Percentiles rank a stretch among this genome's conserved stretches.
These are phyloP conservation scores for Neopipo cinnamomea DNA, from an alignment of 2,113 vertebrate species.

Conservation along the genomic window DNA sequence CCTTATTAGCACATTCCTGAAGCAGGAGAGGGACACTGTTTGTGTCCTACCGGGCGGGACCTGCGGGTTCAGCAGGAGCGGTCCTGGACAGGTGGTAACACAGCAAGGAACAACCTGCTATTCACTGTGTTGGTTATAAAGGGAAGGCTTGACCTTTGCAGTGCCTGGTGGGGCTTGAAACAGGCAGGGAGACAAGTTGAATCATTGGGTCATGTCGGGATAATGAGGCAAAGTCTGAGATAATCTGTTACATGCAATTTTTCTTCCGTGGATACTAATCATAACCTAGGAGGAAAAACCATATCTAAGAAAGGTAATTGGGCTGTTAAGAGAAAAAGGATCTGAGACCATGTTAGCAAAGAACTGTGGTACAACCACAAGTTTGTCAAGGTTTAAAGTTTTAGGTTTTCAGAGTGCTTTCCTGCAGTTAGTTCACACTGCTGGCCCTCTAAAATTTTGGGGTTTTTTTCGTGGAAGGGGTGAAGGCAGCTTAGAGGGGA, in stretches of 20 bases:
- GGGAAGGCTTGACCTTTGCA: conserved; percentile 12
- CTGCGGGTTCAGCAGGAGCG: neutral
- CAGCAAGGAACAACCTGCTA: neutral
- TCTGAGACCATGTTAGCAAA: neutral
- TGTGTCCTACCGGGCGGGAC: neutral
- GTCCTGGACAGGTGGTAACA: neutral
- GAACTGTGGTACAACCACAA: neutral
- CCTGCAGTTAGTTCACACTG: neutral
- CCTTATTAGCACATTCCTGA: neutral
- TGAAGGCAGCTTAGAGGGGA: neutral
- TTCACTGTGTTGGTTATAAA: neutral
- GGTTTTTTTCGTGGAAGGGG: neutral
- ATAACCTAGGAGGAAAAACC: neutral
- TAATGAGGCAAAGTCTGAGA: neutral
- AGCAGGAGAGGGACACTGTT: neutral
- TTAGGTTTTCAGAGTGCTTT: neutral
- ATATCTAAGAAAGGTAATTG: neutral
- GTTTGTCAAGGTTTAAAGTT: neutral
- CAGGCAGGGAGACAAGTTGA: neutral
- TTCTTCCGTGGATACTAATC: neutral
- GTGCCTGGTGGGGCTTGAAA: neutral
- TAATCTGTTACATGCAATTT: neutral
- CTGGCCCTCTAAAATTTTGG: neutral
- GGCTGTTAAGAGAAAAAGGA: neutral
- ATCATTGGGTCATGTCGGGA: neutral